Conservation (phyloP, 2,888 invertebrate genomes). For the Eudemis profundana region DNA sequence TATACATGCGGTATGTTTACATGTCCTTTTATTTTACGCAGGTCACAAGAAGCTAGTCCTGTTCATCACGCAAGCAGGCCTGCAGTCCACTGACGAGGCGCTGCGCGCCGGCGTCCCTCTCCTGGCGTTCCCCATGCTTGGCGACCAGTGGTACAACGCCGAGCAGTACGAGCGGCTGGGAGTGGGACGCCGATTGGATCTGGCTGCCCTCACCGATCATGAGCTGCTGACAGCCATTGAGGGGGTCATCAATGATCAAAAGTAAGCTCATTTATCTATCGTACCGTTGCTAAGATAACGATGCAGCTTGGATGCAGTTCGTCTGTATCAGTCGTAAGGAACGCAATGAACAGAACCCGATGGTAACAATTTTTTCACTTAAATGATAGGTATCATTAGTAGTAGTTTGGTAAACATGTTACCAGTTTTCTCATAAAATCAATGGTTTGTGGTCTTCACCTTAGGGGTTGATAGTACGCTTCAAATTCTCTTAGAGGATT, state of each 20-base stretch:
- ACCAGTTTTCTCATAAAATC: too few species aligned
- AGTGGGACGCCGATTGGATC: constrained; percentile 58
- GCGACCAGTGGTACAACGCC: constrained; percentile 69
- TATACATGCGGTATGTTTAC: too few species aligned
- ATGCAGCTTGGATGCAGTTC: too few species aligned
- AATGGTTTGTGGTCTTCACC: too few species aligned
- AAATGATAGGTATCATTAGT: too few species aligned
- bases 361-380: too few species aligned
- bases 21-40: constrained; percentile 47
- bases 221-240: constrained; percentile 52
- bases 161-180: constrained; percentile 54
- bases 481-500: too few species aligned
- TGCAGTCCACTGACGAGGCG: constrained; percentile 74
- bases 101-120: constrained; percentile 67
- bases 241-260: constrained; percentile 48
- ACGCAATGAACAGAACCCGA: too few species aligned
- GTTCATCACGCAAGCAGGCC: constrained; percentile 75
- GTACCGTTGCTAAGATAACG: neutral
- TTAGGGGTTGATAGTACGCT: too few species aligned
- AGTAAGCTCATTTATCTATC: constrained; percentile 46
- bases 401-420: too few species aligned
- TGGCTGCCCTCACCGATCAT: constrained; percentile 51
- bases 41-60: constrained; percentile 72
- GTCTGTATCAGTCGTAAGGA: too few species aligned
- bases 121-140: constrained; percentile 67